phyloP scores from a whole-genome alignment of 2,888 invertebrate species.

The Pemphredon lugubris region DNA sequence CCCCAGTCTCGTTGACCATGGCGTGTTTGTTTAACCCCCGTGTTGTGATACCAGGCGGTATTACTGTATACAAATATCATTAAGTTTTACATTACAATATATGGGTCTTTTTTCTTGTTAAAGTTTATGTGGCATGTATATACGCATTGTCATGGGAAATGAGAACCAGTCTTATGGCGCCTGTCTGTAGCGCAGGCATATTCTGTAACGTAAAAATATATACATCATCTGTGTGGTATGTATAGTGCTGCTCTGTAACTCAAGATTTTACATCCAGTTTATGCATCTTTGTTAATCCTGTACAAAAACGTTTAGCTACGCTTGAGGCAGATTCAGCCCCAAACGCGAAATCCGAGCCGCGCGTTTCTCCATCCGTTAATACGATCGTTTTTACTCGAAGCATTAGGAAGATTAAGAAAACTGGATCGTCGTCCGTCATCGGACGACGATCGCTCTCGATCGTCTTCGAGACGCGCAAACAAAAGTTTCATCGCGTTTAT shows the following conservation, averaged over 20 bases:
- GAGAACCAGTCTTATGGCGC: constrained; percentile 81
- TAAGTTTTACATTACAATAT: constrained; percentile 79
- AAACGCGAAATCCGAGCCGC: constrained; percentile 52
- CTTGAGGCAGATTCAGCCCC: constrained; percentile 73
- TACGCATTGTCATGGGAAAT: constrained; percentile 81
- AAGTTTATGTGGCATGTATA: constrained; percentile 78
- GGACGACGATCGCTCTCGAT: constrained; percentile 21
- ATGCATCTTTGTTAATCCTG: constrained; percentile 76
- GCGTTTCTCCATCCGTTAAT: constrained; percentile 29
- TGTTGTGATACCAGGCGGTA: constrained; percentile 71
- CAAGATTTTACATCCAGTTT: constrained; percentile 80
- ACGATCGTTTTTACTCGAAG: background rate
- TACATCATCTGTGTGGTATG: constrained; percentile 81
- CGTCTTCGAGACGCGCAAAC: background rate
- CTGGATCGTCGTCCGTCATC: constrained; percentile 3
- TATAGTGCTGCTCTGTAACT: constrained; percentile 82
- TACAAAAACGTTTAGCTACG: constrained; percentile 78
- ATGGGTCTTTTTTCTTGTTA: constrained; percentile 67
- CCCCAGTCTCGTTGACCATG: constrained; percentile 72
- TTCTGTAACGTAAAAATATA: constrained; percentile 82
- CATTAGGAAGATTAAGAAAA: background rate
- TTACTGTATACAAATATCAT: constrained; percentile 81
- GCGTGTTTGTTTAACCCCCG: constrained; percentile 64
- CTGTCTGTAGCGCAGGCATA: constrained; percentile 79
- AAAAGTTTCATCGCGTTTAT: background rate